Evolutionary conservation across 2,797 vertebrate species (phyloP).

Genomic region (Schizothorax lantsangensis): DNA sequence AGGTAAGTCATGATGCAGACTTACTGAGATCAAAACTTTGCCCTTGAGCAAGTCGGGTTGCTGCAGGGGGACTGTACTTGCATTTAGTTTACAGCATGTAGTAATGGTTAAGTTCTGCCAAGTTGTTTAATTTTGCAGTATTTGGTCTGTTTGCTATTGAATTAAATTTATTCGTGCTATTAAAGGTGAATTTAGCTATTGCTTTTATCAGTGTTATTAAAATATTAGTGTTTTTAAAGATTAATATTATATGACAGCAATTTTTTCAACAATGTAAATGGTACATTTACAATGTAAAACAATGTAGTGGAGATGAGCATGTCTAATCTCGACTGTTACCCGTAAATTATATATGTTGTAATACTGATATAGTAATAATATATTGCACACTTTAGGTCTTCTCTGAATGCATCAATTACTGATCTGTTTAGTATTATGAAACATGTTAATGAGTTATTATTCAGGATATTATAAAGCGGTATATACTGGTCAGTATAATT

Average conservation of each 20-base stretch:
- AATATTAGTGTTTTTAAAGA: background rate
- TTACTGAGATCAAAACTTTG: constrained; percentile 29
- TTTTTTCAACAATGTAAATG: background rate
- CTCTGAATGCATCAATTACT: background rate
- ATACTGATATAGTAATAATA: background rate
- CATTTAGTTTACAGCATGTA: background rate
- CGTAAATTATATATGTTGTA: background rate
- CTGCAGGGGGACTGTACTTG: background rate
- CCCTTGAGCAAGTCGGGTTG: constrained; percentile 7
- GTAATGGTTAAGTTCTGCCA: background rate
- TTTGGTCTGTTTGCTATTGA: background rate
- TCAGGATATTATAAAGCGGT: background rate
- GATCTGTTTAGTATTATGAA: background rate
- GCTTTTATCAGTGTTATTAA: background rate
- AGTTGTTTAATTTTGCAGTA: background rate
- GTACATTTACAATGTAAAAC: too few species aligned
- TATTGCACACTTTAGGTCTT: background rate
- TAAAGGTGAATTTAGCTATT: background rate
- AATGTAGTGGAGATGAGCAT: background rate
- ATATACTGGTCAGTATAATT: background rate
- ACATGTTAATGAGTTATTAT: background rate
- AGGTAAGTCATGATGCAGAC: constrained; percentile 2
- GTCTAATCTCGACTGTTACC: background rate
- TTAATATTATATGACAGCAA: background rate
- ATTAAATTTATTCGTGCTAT: background rate